Evolutionary conservation across 2,113 vertebrate genomes (phyloP), one percentile per base, ranked within the genome.

Genomic region (Pithys albifrons): DNA sequence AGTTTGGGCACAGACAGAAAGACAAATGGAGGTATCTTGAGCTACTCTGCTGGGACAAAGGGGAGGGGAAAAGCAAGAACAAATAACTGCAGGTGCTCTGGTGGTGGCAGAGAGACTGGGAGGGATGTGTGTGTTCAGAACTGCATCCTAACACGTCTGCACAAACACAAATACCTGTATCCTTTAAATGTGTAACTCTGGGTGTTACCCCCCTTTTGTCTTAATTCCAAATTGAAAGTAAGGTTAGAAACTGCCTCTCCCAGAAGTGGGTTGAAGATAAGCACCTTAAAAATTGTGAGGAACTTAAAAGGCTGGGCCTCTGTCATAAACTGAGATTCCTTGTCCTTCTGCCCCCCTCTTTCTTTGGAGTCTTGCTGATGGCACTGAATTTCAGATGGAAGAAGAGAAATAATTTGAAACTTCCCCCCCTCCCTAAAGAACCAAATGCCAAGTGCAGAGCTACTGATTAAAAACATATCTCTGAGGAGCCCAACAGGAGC

Each of bases 381-480:
- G 65, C 83, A 48, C 43, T 71, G 89, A 83, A 93, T 71, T 95
- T 91, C 48, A 45, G 71, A 43, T 31, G 49, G 85, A 79, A 85
- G 66, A 72, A 57, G 59, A 88, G 55, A 90, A 92, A 86, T 73
- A 24, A 93, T 75, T 72, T 88, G 79, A 92, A 45, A 33, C 20
- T 28, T 25, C 24, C 0, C 28, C 33, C 2, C 27, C 33, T 69
- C 28, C 71, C 43, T 41, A 24, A 91, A 88, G 75, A 12, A 80
- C 51, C 83, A 94, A 91, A 81, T 92, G 64, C 74, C 75, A 95
- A 93, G 54, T 70, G 74, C 85, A 84, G 59, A 72, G 77, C 76
- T 88, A 7, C 72, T 85, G 94, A 93, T 96, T 93, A 83, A 94
- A 88, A 93, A 31, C 5, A 0, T 59, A 24, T 76, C 89, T 88